Evolutionary conservation across 37 sponge, comb jelly and placozoan genomes (phyloP), one percentile per base, ranked within the genome.

Genomic region (Cliona cf. orientalis): DNA sequence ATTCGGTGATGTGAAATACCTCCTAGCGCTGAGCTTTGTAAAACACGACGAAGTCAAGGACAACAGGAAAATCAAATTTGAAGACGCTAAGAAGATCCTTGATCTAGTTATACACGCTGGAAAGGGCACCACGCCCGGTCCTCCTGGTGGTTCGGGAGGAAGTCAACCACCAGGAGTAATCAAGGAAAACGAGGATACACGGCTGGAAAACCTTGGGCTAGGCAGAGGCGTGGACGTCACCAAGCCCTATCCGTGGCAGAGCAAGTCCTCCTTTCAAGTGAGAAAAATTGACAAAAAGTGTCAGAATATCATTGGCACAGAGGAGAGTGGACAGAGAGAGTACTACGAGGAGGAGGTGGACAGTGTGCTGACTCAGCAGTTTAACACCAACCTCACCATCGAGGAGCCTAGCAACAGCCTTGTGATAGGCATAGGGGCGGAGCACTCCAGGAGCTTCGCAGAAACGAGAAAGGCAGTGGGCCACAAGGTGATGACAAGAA

Each of bases 281-380:
- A 46, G 81, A 22, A 25, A 29, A 21, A 72, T 81, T 2, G 35
- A 39, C 14, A 23, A n/a, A 1, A 61, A 70, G n/a, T n/a, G n/a
- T n/a, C n/a, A n/a, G 1, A 72, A 39, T 53, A 42, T 87, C 32
- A 31, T 87, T 29, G 87, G 80, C 9, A 87, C 75, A 3, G 87
- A 87, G n/a, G 80, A 80, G 57, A 78, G 80, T 9, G 87, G 80
- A 3, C 56, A 77, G 3, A 35, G 74, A 29, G 68, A 80, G 42
- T 60, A 69, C 43, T 87, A 80, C 72, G 87, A 87, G 75, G 5
- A 45, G 21, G 75, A 71, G 37, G 65, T 80, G 2, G 26, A 35
- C 22, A 83, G 84, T 45, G 75, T 65, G 2, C 58, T 36, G n/a
- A 28, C 49, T 5, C 84, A 72, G 31, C 84, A 83, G 28, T 26